These are phyloP conservation scores for Sebastes steindachneri DNA, from an alignment of 2,797 vertebrate genomes.

Conservation along the genomic window DNA sequence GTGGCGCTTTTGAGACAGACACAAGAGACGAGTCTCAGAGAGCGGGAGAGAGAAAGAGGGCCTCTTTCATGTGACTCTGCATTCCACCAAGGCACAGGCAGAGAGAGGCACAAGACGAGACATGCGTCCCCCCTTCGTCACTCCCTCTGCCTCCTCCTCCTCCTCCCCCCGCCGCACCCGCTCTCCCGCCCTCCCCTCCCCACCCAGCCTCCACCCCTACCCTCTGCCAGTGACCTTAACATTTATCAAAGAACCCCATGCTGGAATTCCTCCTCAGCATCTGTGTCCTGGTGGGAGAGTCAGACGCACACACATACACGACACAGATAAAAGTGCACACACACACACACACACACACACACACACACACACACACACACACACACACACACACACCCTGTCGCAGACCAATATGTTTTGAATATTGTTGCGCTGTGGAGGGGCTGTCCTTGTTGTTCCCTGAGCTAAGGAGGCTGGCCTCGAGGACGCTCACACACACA, in stretches of 20 bases:
- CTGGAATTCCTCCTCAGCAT: slow-evolving; percentile 91
- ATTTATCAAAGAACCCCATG: slow-evolving; percentile 90
- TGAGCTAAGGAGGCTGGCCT: slow-evolving; percentile 87
- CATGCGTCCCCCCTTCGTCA: slow-evolving; percentile 75
- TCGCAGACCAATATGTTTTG: slow-evolving; percentile 91
- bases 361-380: slow-evolving; percentile 80
- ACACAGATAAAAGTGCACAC: slow-evolving; percentile 74
- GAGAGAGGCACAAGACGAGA: slow-evolving; percentile 89
- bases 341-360: slow-evolving; percentile 84
- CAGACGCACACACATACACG: slow-evolving; percentile 85
- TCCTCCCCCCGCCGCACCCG: slow-evolving; percentile 33
- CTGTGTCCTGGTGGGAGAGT: slow-evolving; percentile 85
- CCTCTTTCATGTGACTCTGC: slow-evolving; percentile 86
- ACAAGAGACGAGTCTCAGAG: slow-evolving; percentile 75
- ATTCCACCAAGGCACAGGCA: slow-evolving; percentile 85
- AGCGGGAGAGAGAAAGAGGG: slow-evolving; percentile 66
- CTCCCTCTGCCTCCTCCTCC: slow-evolving; percentile 57
- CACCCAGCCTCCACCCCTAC: slow-evolving; percentile 53
- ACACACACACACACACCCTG: slow-evolving; percentile 80
- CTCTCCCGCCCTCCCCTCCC: slow-evolving; percentile 36
- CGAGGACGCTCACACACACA: slow-evolving; percentile 55
- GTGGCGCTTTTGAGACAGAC: slow-evolving; percentile 81
- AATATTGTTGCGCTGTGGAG: slow-evolving; percentile 90
- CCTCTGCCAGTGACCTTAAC: slow-evolving; percentile 89
- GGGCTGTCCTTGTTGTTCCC: slow-evolving; percentile 89